Percentiles rank a stretch among this genome's conserved stretches.
These are phyloP conservation scores for Drosophila trapezifrons DNA, from an alignment of 1,140 invertebrate species.

Conservation along the genomic window DNA sequence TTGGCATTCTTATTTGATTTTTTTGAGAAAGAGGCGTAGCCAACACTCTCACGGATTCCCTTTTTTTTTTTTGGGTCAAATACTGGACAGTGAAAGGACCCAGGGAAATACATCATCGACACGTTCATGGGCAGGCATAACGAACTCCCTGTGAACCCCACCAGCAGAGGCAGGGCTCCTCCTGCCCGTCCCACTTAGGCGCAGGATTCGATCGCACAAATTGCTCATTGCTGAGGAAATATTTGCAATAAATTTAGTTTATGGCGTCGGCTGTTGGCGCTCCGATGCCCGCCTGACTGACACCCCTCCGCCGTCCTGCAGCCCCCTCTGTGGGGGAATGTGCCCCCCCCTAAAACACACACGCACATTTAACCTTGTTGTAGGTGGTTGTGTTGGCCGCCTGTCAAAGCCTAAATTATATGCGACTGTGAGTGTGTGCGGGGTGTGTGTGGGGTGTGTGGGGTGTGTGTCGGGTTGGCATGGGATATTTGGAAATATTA, in stretches of 20 bases:
- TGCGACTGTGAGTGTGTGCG: constrained; percentile 52
- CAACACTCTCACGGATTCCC: constrained; percentile 5
- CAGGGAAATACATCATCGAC: constrained; percentile 76
- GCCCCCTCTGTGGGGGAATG: background rate
- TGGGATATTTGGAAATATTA: constrained; percentile 75
- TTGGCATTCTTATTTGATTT: background rate
- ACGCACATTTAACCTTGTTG: constrained; percentile 48
- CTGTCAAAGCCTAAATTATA: constrained; percentile 83
- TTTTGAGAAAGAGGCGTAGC: background rate
- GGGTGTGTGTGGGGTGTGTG: constrained; percentile 3
- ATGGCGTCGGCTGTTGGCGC: constrained; percentile 73
- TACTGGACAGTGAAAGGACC: constrained; percentile 22
- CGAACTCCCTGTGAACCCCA: constrained; percentile 37
- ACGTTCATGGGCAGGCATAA: constrained; percentile 63
- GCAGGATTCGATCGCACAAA: constrained; percentile 80
- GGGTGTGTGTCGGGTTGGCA: constrained; percentile 1
- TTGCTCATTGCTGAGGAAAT: constrained; percentile 84
- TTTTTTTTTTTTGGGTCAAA: constrained; percentile 51
- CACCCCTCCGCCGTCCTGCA: constrained; percentile 41
- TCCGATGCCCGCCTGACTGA: constrained; percentile 67
- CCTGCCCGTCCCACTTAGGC: constrained; percentile 5
- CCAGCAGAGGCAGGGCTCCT: background rate
- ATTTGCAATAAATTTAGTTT: constrained; percentile 84
- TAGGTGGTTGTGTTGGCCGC: constrained; percentile 48
- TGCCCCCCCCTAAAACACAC: background rate